A percentile compares a stretch with the other conserved stretches of the same genome.
Evolutionary conservation across 2,113 vertebrate genomes (phyloP).

Genomic region (Lamprotornis superbus): DNA sequence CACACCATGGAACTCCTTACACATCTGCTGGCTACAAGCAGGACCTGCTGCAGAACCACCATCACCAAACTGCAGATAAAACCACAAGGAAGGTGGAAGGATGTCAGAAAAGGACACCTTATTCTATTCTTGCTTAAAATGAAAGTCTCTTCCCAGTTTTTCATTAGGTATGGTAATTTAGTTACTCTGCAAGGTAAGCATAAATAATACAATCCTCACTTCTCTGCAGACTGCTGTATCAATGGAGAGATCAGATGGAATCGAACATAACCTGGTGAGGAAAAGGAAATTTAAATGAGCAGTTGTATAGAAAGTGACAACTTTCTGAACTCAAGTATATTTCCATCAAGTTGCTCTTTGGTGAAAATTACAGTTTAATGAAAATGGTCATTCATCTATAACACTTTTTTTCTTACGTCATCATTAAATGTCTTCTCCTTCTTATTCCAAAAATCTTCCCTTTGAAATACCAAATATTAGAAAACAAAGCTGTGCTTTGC

Average conservation of each 20-base stretch:
- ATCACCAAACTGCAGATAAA: not conserved
- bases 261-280: slow-evolving; percentile 84
- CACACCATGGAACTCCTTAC: not conserved
- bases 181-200: not conserved
- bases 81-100: not conserved
- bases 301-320: not conserved
- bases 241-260: slow-evolving; percentile 92
- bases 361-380: not conserved
- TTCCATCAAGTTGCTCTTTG: not conserved
- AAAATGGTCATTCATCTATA: not conserved
- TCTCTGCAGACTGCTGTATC: slow-evolving; percentile 90
- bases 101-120: not conserved
- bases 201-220: slow-evolving; percentile 75
- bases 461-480: not conserved
- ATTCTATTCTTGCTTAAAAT: not conserved
- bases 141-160: not conserved
- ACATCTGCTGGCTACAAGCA: not conserved
- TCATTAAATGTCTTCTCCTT: not conserved
- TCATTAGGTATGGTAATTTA: not conserved
- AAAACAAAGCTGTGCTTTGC: not conserved
- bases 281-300: slow-evolving; percentile 43
- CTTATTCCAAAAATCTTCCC: not conserved
- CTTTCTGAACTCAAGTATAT: not conserved
- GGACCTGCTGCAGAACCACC: not conserved
- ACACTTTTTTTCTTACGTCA: not conserved